Percentiles rank a stretch among this genome's conserved stretches.
Evolutionary conservation across 2,113 vertebrate genomes (phyloP).

Genomic region (rat (Rattus norvegicus)): DNA sequence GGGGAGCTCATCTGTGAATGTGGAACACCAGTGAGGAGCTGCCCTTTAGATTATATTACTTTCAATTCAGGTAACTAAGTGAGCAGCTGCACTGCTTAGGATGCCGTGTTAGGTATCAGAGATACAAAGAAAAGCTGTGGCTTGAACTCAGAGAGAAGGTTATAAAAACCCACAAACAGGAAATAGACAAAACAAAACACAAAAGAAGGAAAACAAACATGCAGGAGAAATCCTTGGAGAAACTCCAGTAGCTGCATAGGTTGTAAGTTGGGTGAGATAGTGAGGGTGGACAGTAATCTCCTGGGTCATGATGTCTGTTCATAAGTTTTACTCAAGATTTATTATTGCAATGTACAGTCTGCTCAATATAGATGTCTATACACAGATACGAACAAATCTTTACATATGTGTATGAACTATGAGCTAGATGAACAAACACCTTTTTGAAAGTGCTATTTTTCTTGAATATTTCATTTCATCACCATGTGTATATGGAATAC

Average conservation of each 20-base stretch:
- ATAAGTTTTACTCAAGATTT: neutral
- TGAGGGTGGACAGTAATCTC: neutral
- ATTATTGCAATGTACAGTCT: neutral
- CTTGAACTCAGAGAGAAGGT: neutral
- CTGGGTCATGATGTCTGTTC: neutral
- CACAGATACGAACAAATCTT: neutral
- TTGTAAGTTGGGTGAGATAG: neutral
- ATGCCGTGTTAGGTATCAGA: neutral
- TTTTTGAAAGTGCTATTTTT: neutral
- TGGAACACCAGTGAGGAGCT: slow-evolving; percentile 44
- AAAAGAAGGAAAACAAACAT: neutral
- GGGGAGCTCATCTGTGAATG: slow-evolving; percentile 38
- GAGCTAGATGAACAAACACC: neutral
- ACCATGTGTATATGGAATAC: neutral
- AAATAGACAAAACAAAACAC: neutral
- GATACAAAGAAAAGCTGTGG: slow-evolving; percentile 18
- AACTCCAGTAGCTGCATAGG: neutral
- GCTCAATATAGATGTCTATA: neutral
- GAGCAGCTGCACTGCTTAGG: slow-evolving; percentile 8
- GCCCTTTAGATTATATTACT: slow-evolving; percentile 49
- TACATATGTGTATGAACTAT: neutral
- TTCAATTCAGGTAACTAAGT: slow-evolving; percentile 39
- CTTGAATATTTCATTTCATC: neutral
- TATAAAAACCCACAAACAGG: neutral
- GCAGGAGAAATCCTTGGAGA: neutral